A percentile compares a stretch with the other conserved stretches of the same genome.
phyloP scores from a whole-genome alignment of 2,888 invertebrate species.

The Eupithecia tripunctaria region DNA sequence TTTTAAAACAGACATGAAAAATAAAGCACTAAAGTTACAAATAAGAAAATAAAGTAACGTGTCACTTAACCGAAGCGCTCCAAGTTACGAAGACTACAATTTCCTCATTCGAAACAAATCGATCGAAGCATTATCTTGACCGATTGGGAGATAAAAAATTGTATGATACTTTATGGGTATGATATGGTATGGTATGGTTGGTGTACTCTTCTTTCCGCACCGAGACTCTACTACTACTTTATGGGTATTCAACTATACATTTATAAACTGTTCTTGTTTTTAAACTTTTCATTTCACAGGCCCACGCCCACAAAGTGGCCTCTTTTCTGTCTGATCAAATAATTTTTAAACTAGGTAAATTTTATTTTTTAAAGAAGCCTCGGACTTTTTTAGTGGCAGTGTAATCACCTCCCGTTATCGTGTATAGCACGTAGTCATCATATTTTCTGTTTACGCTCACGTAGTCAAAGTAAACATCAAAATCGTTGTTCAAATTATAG shows the following conservation, averaged over 20 bases:
- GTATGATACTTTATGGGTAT: too few relatives aligned
- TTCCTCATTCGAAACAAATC: slow-evolving; percentile 27
- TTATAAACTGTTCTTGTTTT: too few relatives aligned
- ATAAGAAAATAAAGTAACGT: slow-evolving; percentile 19
- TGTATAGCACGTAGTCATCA: background rate
- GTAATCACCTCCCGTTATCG: background rate
- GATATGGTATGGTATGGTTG: too few relatives aligned
- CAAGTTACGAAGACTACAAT: slow-evolving; percentile 22
- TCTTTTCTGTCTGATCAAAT: background rate
- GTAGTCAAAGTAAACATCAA: background rate
- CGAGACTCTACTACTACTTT: too few relatives aligned
- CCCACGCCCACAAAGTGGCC: background rate
- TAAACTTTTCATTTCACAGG: too few relatives aligned
- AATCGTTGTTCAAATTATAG: background rate
- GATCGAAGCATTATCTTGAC: slow-evolving; percentile 24
- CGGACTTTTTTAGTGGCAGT: background rate
- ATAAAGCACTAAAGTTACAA: slow-evolving; percentile 8
- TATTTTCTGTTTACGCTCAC: background rate
- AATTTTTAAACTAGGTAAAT: background rate
- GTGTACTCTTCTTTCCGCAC: too few relatives aligned
- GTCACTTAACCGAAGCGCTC: slow-evolving; percentile 20
- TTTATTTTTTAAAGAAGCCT: background rate
- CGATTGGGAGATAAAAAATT: too few relatives aligned
- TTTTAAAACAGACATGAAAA: background rate
- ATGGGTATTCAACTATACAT: too few relatives aligned